phyloP scores from a whole-genome alignment of 2,113 vertebrate species.

The Charina bottae region DNA sequence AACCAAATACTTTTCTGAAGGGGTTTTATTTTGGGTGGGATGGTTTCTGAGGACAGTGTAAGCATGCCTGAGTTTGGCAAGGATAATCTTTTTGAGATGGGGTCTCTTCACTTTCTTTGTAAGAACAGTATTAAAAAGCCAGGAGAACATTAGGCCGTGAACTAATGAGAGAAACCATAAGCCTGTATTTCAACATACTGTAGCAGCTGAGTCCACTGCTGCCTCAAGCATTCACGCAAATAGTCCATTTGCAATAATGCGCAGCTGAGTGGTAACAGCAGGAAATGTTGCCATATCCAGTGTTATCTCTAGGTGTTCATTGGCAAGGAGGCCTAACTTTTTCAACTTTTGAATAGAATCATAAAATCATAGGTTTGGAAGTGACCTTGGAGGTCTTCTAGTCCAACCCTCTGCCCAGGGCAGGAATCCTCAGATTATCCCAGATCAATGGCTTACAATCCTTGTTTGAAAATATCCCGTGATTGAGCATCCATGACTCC shows the following conservation, averaged over 20 bases:
- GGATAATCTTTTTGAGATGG: conserved; percentile 14
- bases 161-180: neutral
- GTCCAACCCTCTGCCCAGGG: too few relatives aligned
- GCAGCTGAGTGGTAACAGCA: neutral
- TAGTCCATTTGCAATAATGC: neutral
- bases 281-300: neutral
- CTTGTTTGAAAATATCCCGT: neutral
- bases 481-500: neutral
- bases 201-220: neutral
- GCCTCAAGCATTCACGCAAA: neutral
- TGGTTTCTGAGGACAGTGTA: neutral
- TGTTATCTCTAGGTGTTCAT: neutral
- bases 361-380: too few relatives aligned
- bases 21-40: neutral
- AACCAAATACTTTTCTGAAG: neutral
- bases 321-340: neutral
- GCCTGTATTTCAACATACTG: neutral
- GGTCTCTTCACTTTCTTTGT: neutral
- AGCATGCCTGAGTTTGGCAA: neutral
- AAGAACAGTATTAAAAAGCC: conserved; percentile 1
- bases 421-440: too few relatives aligned
- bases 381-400: too few relatives aligned
- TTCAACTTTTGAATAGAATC: neutral
- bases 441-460: too few relatives aligned
- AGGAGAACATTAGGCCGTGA: neutral